phyloP scores from a whole-genome alignment of 2,888 invertebrate genomes.

The Allygus modestus region DNA sequence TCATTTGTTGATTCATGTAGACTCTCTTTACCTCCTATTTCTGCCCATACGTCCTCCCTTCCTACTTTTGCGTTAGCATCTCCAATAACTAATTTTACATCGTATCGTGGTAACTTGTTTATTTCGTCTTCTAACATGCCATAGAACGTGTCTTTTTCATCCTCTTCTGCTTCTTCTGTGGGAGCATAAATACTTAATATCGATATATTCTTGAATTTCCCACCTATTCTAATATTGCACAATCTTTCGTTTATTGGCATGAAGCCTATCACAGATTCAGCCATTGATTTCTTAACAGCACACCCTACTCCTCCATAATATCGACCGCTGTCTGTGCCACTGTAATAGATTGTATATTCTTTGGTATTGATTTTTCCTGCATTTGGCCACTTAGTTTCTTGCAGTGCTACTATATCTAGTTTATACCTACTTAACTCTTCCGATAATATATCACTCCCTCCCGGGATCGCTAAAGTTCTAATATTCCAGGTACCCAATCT shows the following conservation, averaged over 20 bases:
- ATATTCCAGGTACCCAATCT: slow-evolving; percentile 43
- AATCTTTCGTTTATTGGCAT: not conserved
- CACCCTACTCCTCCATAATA: slow-evolving; percentile 47
- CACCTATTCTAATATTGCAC: slow-evolving; percentile 48
- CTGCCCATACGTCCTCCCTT: slow-evolving; percentile 21
- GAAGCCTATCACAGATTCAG: slow-evolving; percentile 14
- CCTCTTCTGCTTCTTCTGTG: slow-evolving; percentile 56
- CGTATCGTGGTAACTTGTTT: slow-evolving; percentile 45
- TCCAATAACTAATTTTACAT: slow-evolving; percentile 30
- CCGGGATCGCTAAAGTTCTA: not conserved
- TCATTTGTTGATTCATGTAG: slow-evolving; percentile 50
- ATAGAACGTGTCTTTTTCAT: slow-evolving; percentile 21
- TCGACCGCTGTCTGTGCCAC: slow-evolving; percentile 19
- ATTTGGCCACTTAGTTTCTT: slow-evolving; percentile 34
- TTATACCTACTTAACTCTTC: slow-evolving; percentile 36
- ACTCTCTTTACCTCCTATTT: not conserved
- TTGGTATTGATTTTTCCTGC: slow-evolving; percentile 35
- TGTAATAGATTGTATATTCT: slow-evolving; percentile 33
- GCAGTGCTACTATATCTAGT: slow-evolving; percentile 32
- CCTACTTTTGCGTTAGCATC: slow-evolving; percentile 47
- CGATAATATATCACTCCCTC: slow-evolving; percentile 11
- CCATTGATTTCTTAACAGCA: slow-evolving; percentile 36
- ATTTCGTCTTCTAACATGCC: not conserved
- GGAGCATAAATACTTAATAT: slow-evolving; percentile 61
- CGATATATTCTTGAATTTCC: slow-evolving; percentile 55